Conservation (phyloP, 1,140 invertebrate genomes). For the Samia ricini region DNA sequence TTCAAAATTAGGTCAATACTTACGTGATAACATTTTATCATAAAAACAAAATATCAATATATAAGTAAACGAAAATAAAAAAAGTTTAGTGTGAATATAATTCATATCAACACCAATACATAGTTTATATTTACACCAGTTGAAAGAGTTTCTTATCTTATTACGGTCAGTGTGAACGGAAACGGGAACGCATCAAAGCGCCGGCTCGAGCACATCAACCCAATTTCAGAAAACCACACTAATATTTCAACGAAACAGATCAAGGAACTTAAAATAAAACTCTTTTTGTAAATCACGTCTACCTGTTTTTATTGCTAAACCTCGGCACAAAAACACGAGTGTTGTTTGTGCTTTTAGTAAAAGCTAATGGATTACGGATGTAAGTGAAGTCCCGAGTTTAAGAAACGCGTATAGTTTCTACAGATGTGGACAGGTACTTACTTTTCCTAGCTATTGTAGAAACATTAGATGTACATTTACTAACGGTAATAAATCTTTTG, state of each 20-base stretch:
- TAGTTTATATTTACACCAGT: background rate
- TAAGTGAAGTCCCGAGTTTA: constrained; percentile 2
- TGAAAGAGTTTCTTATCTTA: constrained; percentile 14
- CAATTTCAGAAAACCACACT: constrained; percentile 8
- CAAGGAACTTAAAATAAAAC: constrained; percentile 8
- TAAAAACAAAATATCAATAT: too few species aligned
- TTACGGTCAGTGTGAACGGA: constrained; percentile 13
- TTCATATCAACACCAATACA: background rate
- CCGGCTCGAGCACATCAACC: constrained; percentile 1
- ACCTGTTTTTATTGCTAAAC: constrained; percentile 18
- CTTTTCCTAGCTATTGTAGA: constrained; percentile 14
- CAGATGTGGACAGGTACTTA: constrained; percentile 8
- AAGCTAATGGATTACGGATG: constrained; percentile 31
- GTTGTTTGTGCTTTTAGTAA: constrained; percentile 24
- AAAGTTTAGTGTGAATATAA: background rate
- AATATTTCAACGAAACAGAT: constrained; percentile 1
- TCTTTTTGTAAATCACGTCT: background rate
- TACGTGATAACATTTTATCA: too few species aligned
- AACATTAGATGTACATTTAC: constrained; percentile 12
- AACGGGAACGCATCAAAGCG: constrained; percentile 8
- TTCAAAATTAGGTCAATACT: too few species aligned
- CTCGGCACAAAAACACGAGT: constrained; percentile 15
- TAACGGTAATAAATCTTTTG: background rate
- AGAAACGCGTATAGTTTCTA: constrained; percentile 7
- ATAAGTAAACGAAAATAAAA: too few species aligned